These are phyloP conservation scores for Spodoptera exigua DNA, from an alignment of 2,888 invertebrate genomes.

Conservation along the genomic window DNA sequence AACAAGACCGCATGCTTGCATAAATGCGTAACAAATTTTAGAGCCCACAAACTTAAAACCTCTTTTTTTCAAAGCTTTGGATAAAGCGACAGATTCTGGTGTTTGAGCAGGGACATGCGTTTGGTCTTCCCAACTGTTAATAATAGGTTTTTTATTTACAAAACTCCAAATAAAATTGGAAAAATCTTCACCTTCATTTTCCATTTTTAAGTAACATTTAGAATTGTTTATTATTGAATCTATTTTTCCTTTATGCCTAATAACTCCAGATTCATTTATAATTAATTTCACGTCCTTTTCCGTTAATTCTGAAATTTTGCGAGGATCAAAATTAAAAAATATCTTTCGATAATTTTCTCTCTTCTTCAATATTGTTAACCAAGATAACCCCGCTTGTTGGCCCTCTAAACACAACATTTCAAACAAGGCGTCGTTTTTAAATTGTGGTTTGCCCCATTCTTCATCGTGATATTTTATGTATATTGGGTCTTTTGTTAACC, in stretches of 20 bases:
- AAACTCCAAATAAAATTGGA: constrained; percentile 79
- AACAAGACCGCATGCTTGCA: constrained; percentile 85
- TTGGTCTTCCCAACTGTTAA: constrained; percentile 70
- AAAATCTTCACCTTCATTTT: constrained; percentile 73
- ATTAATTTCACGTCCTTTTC: constrained; percentile 64
- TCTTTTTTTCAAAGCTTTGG: constrained; percentile 74
- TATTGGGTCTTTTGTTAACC: constrained; percentile 76
- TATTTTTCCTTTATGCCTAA: constrained; percentile 80
- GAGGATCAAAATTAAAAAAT: constrained; percentile 76
- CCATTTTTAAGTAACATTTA: constrained; percentile 74
- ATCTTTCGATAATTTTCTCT: constrained; percentile 72
- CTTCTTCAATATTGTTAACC: constrained; percentile 82
- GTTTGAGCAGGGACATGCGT: constrained; percentile 75
- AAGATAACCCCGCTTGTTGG: constrained; percentile 84
- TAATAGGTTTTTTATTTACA: constrained; percentile 72
- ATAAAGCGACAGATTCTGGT: constrained; percentile 67
- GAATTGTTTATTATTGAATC: constrained; percentile 79
- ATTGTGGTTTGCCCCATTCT: constrained; percentile 82
- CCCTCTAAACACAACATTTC: constrained; percentile 85
- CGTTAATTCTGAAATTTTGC: constrained; percentile 66
- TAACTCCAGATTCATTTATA: constrained; percentile 65
- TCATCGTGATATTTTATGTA: constrained; percentile 81
- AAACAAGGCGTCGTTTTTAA: constrained; percentile 71
- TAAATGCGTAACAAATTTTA: constrained; percentile 83
- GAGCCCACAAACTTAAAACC: constrained; percentile 82